These are phyloP conservation scores for Nudaria mundana DNA, from an alignment of 2,888 invertebrate genomes.

Conservation along the genomic window DNA sequence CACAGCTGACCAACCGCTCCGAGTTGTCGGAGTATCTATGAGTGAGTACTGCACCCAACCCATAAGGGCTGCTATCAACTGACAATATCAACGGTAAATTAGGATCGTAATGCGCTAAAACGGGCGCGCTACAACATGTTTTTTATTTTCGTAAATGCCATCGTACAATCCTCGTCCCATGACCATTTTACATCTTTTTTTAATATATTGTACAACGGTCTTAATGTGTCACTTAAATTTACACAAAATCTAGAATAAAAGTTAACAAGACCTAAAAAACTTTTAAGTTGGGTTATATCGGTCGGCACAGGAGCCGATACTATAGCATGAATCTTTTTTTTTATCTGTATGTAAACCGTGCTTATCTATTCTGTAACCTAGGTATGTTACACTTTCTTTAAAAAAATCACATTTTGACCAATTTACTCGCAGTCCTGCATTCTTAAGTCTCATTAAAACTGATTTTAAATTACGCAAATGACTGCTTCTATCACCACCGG, in stretches of 20 bases:
- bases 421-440: conserved; percentile 14
- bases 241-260: conserved; percentile 16
- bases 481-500: conserved; percentile 1
- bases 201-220: conserved; percentile 22
- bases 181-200: conserved; percentile 12
- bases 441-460: conserved; percentile 18
- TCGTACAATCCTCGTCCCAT: conserved; percentile 15
- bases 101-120: conserved; percentile 22
- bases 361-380: conserved; percentile 15
- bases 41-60: conserved; percentile 19
- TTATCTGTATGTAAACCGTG: neutral
- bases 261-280: neutral
- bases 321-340: conserved; percentile 1
- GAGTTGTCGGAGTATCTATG: conserved; percentile 21
- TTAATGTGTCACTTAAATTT: conserved; percentile 18
- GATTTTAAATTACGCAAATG: conserved; percentile 19
- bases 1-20: conserved; percentile 7
- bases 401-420: conserved; percentile 3
- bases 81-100: conserved; percentile 16
- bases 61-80: conserved; percentile 13
- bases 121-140: conserved; percentile 7
- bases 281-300: neutral
- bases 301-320: neutral
- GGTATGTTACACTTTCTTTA: neutral
- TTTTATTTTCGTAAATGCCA: conserved; percentile 1